Evolutionary conservation across 2,113 vertebrate genomes (phyloP).

Genomic region (Pampusana beccarii): DNA sequence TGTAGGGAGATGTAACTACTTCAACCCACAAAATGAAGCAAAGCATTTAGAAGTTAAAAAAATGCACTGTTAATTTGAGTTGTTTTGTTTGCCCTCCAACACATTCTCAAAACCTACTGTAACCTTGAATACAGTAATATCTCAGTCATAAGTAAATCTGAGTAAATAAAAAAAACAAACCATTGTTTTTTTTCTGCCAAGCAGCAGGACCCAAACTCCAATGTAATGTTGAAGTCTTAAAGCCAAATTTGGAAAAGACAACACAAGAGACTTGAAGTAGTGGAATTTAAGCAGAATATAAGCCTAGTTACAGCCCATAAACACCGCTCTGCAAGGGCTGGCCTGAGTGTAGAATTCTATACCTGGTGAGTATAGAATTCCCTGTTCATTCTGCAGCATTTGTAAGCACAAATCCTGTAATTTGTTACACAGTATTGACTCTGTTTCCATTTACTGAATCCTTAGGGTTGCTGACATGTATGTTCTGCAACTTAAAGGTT

Average conservation of each 20-base stretch:
- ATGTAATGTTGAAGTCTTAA: neutral
- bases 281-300: neutral
- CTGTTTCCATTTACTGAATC: neutral
- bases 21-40: neutral
- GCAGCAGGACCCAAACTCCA: neutral
- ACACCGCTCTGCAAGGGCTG: neutral
- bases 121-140: neutral
- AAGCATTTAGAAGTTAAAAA: neutral
- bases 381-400: neutral
- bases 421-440: neutral
- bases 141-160: neutral
- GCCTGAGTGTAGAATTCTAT: rapidly evolving
- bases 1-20: neutral
- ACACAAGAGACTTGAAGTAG: neutral
- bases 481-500: too few species aligned
- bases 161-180: neutral
- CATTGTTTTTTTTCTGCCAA: neutral
- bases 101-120: neutral
- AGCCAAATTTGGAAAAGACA: rapidly evolving
- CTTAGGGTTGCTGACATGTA: neutral
- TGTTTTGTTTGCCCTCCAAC: neutral
- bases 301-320: neutral
- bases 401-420: rapidly evolving
- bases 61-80: neutral
- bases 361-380: rapidly evolving